Base-by-base conservation (phyloP, 2,113 vertebrate genomes). In the Zapornia atra region DNA sequence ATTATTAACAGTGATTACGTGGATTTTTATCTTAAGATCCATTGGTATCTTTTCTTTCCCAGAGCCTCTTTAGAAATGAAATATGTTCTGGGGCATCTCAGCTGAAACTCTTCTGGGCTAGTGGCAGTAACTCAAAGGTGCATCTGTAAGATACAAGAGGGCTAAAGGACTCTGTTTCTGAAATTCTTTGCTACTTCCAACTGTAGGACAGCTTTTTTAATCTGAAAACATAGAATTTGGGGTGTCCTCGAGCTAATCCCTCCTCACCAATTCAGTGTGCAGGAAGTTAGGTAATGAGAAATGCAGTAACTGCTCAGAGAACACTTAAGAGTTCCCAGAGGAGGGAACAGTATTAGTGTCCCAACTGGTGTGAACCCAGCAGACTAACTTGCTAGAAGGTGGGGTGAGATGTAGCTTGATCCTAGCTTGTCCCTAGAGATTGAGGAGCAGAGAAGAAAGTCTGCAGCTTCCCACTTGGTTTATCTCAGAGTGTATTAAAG, bases 341-440 rank as follows among this genome's bases (percentile, higher is more conserved):
- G 6, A 11, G 3, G 4, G 2, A 18, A 15, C 25, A 57, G 16
- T n/a, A 4, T 57, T 38, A 29, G 22, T 1, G 2, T 20, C 34
- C 29, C 24, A 21, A 4, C 15, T 31, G 34, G 31, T 33, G 10
- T 42, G 56, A 81, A 38, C 12, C 5, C 51, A 72, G 42, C 34
- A 93, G 36, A 24, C 19, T 46, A 31, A 57, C 15, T 66, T 79
- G 11, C 57, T 40, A 7, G 16, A 82, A 85, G 48, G 78, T 3
- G 2, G 15, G 15, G 12, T 71, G 60, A n/a, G 15, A 14, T 22
- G 73, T 40, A 44, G 31, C 44, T 92, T 63, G 36, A 25, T 70
- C 34, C 72, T 46, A 15, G n/a, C 48, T 68, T 79, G 31, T 59
- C 15, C 31, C 3, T 75, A 5, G 51, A 44, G 25, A 26, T 9